Base-by-base conservation (phyloP, 2,888 invertebrate genomes). In the Chrysotoxum bicinctum region DNA sequence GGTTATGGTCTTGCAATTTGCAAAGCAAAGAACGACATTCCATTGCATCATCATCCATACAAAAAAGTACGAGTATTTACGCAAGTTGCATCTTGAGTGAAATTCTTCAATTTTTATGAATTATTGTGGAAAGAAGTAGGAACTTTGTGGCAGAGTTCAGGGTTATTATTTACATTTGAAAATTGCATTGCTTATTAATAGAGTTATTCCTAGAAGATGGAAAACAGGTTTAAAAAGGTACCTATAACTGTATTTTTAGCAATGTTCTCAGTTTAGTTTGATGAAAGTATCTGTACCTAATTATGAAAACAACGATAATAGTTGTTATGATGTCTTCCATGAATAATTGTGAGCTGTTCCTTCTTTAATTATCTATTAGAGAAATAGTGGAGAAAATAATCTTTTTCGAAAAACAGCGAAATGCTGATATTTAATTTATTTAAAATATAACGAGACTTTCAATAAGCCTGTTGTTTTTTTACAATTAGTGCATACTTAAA, bases 1-100 rank as follows among this genome's bases (percentile, higher is more conserved):
- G 75, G 50, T 82, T 76, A 76, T 66, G 76, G 64, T 76, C 66
- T 50, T 45, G 52, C 60, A 30, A 50, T 69, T 74, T 32, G 68
- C 68, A 21, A 68, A 16, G 50, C 40, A 52, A 72, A 32, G 76
- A 66, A 68, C 45, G 45, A 30, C 62, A 75, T 74, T 75, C 62
- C 69, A 45, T 52, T 68, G 45, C 60, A n/a, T 32, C 54, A 54
- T 30, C 30, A 56, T 19, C 35, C 14, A 35, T 37, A 37, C 12
- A 72, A 35, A 62, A 54, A n/a, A n/a, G n/a, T n/a, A n/a, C n/a
- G n/a, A 35, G 3, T 43, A 50, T 64, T 64, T 60, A 80, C 75
- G 72, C 76, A 68, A 50, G 30, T 50, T 72, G 76, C 45, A 76
- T 77, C 32, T 66, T 68, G 23, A 77, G 54, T 73, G 66, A 68